A percentile compares a stretch with the other conserved stretches of the same genome.
phyloP scores from a whole-genome alignment of 2,888 invertebrate genomes.

The Folsomia manolachei region DNA sequence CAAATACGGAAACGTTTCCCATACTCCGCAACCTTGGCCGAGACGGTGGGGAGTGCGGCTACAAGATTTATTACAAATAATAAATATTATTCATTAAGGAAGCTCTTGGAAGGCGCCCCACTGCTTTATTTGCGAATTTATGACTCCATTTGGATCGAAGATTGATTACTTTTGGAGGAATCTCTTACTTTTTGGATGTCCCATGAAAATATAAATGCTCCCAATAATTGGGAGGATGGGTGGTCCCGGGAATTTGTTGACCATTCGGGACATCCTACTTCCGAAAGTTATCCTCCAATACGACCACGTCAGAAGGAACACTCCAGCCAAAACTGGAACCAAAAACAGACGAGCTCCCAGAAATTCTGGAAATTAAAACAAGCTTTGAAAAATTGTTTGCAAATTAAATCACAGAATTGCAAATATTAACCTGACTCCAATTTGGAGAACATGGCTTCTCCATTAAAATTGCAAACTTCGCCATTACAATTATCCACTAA shows the following conservation, averaged over 20 bases:
- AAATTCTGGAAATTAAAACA: too few species aligned
- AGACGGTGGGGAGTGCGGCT: background rate
- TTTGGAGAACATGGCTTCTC: too few species aligned
- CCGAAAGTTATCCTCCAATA: background rate
- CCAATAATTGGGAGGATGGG: background rate
- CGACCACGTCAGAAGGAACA: too few species aligned
- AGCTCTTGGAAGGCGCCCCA: background rate
- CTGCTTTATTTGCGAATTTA: background rate
- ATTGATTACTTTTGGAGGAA: too few species aligned
- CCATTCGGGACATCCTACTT: background rate
- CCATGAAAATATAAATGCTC: background rate
- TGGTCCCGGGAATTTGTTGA: background rate
- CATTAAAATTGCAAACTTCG: too few species aligned
- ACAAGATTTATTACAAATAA: too few species aligned
- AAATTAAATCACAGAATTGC: too few species aligned
- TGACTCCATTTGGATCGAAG: background rate
- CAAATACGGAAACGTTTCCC: conserved; percentile 13
- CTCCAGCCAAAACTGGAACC: too few species aligned
- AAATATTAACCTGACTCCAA: too few species aligned
- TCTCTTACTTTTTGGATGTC: background rate
- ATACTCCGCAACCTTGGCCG: background rate
- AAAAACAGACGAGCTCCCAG: too few species aligned
- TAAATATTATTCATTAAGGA: background rate
- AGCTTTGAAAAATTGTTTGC: too few species aligned
- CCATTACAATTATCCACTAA: too few species aligned